A percentile compares a stretch with the other conserved stretches of the same genome.
phyloP scores from a whole-genome alignment of 1,140 invertebrate genomes.

The Drosophila tropicalis region DNA sequence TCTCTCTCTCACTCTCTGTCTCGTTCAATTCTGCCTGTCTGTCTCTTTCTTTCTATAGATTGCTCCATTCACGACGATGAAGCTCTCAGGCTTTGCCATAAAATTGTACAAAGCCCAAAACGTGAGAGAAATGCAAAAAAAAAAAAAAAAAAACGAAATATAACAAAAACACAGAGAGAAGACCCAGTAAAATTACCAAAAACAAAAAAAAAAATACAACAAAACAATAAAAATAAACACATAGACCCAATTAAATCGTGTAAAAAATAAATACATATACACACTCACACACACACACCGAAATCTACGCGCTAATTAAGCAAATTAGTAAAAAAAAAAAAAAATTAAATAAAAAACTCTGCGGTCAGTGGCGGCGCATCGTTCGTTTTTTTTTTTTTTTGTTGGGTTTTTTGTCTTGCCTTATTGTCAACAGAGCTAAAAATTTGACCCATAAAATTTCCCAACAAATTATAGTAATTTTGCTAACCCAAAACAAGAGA shows the following conservation, averaged over 20 bases:
- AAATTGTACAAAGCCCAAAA: constrained; percentile 63
- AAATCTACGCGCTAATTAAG: constrained; percentile 66
- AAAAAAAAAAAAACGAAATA: constrained; percentile 50
- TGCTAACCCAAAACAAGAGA: constrained; percentile 61
- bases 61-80: constrained; percentile 56
- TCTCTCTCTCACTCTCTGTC: not conserved
- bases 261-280: constrained; percentile 49
- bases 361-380: constrained; percentile 55
- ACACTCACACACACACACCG: constrained; percentile 15
- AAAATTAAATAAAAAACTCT: constrained; percentile 39
- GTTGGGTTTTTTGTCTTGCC: constrained; percentile 23
- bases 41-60: constrained; percentile 16
- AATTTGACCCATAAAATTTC: constrained; percentile 80
- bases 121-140: constrained; percentile 76
- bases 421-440: constrained; percentile 67
- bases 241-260: constrained; percentile 56
- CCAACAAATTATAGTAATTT: constrained; percentile 81
- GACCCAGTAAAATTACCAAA: constrained; percentile 50
- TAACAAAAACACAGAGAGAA: constrained; percentile 29
- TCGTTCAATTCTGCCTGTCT: not conserved
- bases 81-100: constrained; percentile 63
- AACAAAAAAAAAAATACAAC: constrained; percentile 19
- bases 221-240: constrained; percentile 55
- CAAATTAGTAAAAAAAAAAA: constrained; percentile 66
- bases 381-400: constrained; percentile 33